These are phyloP conservation scores for Epinephelus coioides DNA, from an alignment of 2,797 vertebrate genomes.

Conservation along the genomic window DNA sequence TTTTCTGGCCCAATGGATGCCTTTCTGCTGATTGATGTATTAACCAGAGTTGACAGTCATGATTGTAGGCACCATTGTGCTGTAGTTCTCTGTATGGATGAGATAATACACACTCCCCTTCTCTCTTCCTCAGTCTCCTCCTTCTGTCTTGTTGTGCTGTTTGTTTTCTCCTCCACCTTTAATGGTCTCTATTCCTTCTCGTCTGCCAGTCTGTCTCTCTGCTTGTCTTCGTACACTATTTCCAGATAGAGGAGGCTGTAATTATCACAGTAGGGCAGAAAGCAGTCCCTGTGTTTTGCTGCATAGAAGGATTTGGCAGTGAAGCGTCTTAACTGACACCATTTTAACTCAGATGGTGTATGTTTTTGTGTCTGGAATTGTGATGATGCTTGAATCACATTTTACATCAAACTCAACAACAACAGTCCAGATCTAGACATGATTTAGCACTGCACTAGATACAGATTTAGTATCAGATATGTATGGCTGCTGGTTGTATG, in stretches of 20 bases:
- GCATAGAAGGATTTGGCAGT: slow-evolving; percentile 40
- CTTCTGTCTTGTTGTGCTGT: slow-evolving; percentile 20
- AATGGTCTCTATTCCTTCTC: slow-evolving; percentile 28
- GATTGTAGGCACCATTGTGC: slow-evolving; percentile 25
- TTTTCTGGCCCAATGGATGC: slow-evolving; percentile 22
- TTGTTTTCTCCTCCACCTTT: slow-evolving; percentile 36
- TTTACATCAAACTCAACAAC: background rate
- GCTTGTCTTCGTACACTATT: slow-evolving; percentile 21
- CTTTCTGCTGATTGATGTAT: slow-evolving; percentile 34
- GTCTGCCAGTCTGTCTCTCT: slow-evolving; percentile 23
- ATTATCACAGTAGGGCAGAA: slow-evolving; percentile 53
- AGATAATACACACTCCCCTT: slow-evolving; percentile 33
- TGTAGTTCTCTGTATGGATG: slow-evolving; percentile 32
- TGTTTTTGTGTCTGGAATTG: background rate
- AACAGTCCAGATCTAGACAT: background rate
- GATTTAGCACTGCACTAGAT: background rate
- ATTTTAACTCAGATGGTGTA: slow-evolving; percentile 11
- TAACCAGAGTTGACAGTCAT: slow-evolving; percentile 33
- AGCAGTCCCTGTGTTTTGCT: slow-evolving; percentile 28
- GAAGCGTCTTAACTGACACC: slow-evolving; percentile 1
- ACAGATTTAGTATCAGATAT: background rate
- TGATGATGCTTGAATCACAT: background rate
- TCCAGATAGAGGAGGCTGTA: slow-evolving; percentile 31
- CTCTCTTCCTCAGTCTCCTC: background rate
- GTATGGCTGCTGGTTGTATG: background rate